A percentile compares a stretch with the other conserved stretches of the same genome.
Evolutionary conservation across 2,113 vertebrate genomes (phyloP).

Genomic region (Odocoileus hemionus): DNA sequence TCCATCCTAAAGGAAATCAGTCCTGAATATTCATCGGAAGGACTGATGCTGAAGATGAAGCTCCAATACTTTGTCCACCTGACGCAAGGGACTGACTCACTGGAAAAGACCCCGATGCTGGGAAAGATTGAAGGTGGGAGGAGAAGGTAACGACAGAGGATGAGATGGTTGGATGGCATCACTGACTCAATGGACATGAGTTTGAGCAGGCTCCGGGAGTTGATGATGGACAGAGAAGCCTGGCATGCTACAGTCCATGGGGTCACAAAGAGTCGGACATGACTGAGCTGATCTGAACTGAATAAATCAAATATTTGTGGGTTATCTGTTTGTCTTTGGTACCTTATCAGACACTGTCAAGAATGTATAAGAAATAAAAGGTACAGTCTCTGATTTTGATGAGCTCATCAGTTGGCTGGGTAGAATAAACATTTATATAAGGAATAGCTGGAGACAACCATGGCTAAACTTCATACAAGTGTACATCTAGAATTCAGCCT

Average conservation of each 20-base stretch:
- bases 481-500: not conserved
- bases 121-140: not conserved
- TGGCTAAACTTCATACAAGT: not conserved
- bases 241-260: not conserved
- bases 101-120: not conserved
- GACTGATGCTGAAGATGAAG: not conserved
- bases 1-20: not conserved
- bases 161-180: not conserved
- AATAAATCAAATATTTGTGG: not conserved
- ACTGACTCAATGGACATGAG: not conserved
- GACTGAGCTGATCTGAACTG: not conserved
- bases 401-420: not conserved
- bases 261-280: not conserved
- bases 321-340: not conserved
- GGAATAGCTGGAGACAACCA: not conserved
- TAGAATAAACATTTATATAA: not conserved
- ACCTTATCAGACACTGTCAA: not conserved
- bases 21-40: not conserved
- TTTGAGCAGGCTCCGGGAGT: not conserved
- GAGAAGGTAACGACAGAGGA: not conserved
- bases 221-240: not conserved
- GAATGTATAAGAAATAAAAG: slow-evolving; percentile 4
- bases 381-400: not conserved
- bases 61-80: not conserved
- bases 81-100: not conserved